Evolutionary conservation across 2,797 vertebrate genomes (phyloP), one percentile per base, ranked within the genome.

Genomic region (Mormyrus proboscirostris): DNA sequence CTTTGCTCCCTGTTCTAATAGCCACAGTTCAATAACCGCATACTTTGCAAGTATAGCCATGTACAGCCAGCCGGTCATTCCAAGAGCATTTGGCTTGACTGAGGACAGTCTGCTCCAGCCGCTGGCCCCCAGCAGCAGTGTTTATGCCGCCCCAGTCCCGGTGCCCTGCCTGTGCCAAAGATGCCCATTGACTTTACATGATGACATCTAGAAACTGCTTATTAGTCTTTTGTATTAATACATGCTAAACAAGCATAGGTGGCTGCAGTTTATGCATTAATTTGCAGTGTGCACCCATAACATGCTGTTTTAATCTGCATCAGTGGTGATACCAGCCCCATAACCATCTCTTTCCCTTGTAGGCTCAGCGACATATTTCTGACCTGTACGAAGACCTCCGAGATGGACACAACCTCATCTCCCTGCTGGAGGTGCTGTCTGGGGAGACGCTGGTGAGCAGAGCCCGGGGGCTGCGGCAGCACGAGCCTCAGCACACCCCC

Each of bases 341-440:
- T 51, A 5, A 79, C 73, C 14, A 5, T 44, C 5, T 79, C 73
- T 44, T n/a, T 73, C 83, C 41, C 44, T 22, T n/a, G 0, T 91
- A 99, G 98, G 96, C 97, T 1, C 98, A 99, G 94, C 95, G 97
- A 88, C 97, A 98, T n/a, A 95, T 99, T 94, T 97, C 96, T 4
- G 98, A 99, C 93, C 95, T 99, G 79, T 99, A 99, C 5, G 98
- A 99, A 93, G 98, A 99, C 94, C 97, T 99, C 88, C 94, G 98
- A 19, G 98, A 99, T 95, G 98, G 98, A 92, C 98, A 98, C 96
- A 99, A 97, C 93, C 97, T 99, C 93, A 98, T 99, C 95, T 99
- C 98, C 2, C 95, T 99, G 92, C 96, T 99, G 96, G 98, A 99
- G 94, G 98, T 98, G 90, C 97, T 98, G 90, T 99, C 98, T 0